Conservation (phyloP, 2,797 vertebrate species). For the Toxotes lorentzi region DNA sequence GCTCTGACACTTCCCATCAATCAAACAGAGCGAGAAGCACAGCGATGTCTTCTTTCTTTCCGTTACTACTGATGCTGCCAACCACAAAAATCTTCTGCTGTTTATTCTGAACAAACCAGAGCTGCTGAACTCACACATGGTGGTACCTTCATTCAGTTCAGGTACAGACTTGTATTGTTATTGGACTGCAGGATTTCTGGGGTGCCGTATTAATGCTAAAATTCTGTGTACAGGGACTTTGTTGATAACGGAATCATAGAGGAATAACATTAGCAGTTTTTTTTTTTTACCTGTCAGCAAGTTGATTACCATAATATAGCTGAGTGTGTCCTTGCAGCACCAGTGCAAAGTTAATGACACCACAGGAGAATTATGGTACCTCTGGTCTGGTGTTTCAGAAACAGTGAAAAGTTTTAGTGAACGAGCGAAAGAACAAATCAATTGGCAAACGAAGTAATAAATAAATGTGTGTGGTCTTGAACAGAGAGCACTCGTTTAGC, state of each 20-base stretch:
- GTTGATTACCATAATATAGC: background rate
- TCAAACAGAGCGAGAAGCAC: background rate
- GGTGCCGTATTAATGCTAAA: background rate
- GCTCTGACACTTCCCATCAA: background rate
- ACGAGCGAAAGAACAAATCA: background rate
- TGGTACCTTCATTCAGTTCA: no score
- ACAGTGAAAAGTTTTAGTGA: background rate
- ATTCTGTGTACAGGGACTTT: background rate
- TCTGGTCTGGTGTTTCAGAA: background rate
- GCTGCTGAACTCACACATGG: background rate
- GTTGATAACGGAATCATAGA: background rate
- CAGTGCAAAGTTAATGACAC: conserved; percentile 6
- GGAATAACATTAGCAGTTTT: background rate
- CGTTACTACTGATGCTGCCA: no score
- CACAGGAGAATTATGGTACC: background rate
- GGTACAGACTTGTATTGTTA: no score
- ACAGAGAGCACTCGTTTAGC: background rate
- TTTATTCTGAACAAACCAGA: background rate
- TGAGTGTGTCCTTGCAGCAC: background rate
- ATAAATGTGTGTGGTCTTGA: background rate
- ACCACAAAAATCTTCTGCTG: background rate
- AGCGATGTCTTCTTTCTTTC: background rate
- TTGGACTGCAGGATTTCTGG: background rate
- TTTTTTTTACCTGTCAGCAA: background rate
- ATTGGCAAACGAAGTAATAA: background rate